Percentiles rank a stretch among this genome's conserved stretches.
These are phyloP conservation scores for Crossoptilon crossoptilon DNA, from an alignment of 2,797 vertebrate genomes.

Conservation along the genomic window DNA sequence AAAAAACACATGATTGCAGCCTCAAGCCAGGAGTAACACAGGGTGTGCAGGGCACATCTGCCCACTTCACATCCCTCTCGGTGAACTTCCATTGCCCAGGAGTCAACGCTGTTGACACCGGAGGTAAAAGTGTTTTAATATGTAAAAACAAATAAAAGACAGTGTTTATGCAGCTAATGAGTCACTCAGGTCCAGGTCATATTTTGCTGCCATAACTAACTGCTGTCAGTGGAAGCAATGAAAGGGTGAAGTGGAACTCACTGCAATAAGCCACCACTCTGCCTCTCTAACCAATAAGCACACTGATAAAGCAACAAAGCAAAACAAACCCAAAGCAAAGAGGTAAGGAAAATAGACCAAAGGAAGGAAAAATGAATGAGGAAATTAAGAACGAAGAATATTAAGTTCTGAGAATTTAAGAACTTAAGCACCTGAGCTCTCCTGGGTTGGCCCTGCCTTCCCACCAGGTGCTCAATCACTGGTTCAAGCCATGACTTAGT, in stretches of 20 bases:
- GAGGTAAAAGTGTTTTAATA: not conserved
- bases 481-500: no score
- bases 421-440: no score
- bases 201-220: not conserved
- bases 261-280: not conserved
- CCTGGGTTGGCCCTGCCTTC: no score
- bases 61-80: fast-evolving
- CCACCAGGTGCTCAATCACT: no score
- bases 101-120: not conserved
- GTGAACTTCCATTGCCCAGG: fast-evolving
- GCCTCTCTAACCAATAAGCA: not conserved
- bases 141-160: not conserved
- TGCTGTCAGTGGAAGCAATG: not conserved
- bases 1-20: not conserved
- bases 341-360: not conserved
- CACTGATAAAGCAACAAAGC: not conserved
- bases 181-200: not conserved
- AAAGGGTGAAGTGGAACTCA: not conserved
- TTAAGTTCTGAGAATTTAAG: not conserved
- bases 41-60: not conserved
- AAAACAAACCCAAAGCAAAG: not conserved
- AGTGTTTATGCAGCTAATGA: not conserved
- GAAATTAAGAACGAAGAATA: not conserved
- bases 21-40: not conserved
- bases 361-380: not conserved